A percentile compares a stretch with the other conserved stretches of the same genome.
phyloP scores from a whole-genome alignment of 2,888 invertebrate genomes.

The Rugalucina vietnamica region DNA sequence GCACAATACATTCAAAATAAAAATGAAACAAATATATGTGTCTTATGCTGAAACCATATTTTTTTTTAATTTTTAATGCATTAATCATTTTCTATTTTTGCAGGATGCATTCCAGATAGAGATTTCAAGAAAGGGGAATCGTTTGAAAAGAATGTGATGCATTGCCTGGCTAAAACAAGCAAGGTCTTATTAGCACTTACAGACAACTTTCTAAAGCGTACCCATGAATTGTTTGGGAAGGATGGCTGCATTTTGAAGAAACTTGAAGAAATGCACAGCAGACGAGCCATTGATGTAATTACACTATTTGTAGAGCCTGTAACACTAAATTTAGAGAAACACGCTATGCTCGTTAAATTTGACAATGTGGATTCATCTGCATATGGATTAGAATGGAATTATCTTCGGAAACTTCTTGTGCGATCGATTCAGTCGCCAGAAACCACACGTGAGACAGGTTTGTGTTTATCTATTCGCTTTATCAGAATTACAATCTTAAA shows the following conservation, averaged over 20 bases:
- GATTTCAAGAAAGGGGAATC: background rate
- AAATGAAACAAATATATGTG: background rate
- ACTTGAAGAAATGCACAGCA: background rate
- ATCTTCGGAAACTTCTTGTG: background rate
- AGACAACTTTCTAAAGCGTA: background rate
- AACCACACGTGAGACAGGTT: background rate
- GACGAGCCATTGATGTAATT: background rate
- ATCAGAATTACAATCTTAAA: no score
- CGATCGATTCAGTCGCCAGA: background rate
- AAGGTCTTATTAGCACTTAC: background rate
- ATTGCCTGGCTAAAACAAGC: background rate
- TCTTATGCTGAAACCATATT: background rate
- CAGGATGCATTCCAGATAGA: background rate
- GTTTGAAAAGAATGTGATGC: background rate
- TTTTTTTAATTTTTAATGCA: background rate
- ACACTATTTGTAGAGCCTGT: background rate
- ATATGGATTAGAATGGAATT: background rate
- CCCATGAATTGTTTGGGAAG: background rate
- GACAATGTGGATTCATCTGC: background rate
- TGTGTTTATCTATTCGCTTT: no score
- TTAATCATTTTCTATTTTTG: background rate
- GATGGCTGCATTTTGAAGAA: background rate
- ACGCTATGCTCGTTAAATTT: background rate
- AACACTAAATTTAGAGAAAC: background rate
- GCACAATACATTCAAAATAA: background rate